Base-by-base conservation (phyloP, 2,888 invertebrate genomes). In the Phortica okadai region DNA sequence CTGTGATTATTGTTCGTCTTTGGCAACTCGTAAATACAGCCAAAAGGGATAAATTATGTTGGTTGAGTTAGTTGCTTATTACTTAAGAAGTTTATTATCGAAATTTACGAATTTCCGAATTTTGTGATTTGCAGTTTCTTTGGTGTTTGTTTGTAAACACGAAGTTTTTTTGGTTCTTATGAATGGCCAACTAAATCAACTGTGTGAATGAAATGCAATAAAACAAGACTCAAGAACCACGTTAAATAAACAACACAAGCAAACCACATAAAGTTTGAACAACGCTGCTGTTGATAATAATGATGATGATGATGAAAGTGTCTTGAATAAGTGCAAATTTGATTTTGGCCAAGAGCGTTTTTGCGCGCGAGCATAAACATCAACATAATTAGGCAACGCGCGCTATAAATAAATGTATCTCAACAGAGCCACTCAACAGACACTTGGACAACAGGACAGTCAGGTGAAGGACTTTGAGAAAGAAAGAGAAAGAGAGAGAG, bases 271-370 rank as follows among this genome's bases (percentile, higher is more conserved):
- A 67, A 67, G 44, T 44, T 45, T 44, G 44, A 44, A 67, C 8
- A n/a, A 42, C 41, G 16, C 25, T 21, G 21, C 21, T 21, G 21
- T 54, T n/a, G 11, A 3, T n/a, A n/a, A n/a, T n/a, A n/a, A n/a
- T 10, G n/a, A n/a, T 54, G n/a, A 54, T n/a, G n/a, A n/a, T 54
- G 21, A 21, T 42, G 21, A n/a, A 66, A 66, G 66, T 66, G 66
- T 72, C 70, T 72, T 72, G 70, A 54, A 25, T 54, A 72, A 72
- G 70, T 72, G 54, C 44, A 72, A 72, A 72, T 72, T 72, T 56
- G 70, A 72, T 72, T 56, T 72, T 72, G 54, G 70, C 50, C 69
- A 62, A 62, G 8, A 62, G 62, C 62, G 25, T 7, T 16, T 33
- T 7, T 10, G 62, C 16, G n/a, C 8, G 50, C 69, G 41, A 44